Evolutionary conservation across 2,797 vertebrate genomes (phyloP), one percentile per base, ranked within the genome.

Genomic region (Aythya fuligula): DNA sequence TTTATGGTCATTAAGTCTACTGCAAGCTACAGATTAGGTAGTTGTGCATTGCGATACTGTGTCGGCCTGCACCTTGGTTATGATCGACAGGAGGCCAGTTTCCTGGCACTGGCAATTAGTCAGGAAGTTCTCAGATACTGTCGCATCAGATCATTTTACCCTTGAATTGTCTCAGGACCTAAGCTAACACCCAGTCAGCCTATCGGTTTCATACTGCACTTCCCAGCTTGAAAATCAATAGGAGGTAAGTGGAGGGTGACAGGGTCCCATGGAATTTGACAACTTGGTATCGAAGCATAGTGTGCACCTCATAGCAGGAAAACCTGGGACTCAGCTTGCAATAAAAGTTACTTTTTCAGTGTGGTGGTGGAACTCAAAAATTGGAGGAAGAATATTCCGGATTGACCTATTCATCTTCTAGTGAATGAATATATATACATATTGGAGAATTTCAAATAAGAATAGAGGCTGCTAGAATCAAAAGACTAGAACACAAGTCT

Each of bases 161-260:
- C 88, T 93, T 80, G 85, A 75, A 75, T 58, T 87, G 69, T 69
- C 61, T 85, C 74, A 54, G 82, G 85, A 95, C 6, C 21, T n/a
- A 47, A 18, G 36, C 61, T 78, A 85, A 58, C 87, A 86, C 64
- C 27, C 65, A 58, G 43, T 20, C 80, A 72, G 57, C 38, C 85
- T 73, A 53, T 77, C 54, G 45, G 60, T 80, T 95, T 83, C 64
- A 71, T 38, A n/a, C 22, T 57, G 77, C 80, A 75, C 49, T 18
- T 67, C 77, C 77, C 49, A 87, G 70, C 47, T 76, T 60, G 87
- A 87, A 36, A 95, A 91, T 61, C 79, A 72, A 53, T 53, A 74
- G 80, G 49, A 95, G 60, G 69, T 25, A 84, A 82, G 56, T 64
- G 66, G 64, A 85, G 36, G 62, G 32, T 79, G 32, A 38, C 39